A percentile compares a stretch with the other conserved stretches of the same genome.
Conservation (phyloP, 2,113 vertebrate genomes). For the Heliornis fulica region DNA sequence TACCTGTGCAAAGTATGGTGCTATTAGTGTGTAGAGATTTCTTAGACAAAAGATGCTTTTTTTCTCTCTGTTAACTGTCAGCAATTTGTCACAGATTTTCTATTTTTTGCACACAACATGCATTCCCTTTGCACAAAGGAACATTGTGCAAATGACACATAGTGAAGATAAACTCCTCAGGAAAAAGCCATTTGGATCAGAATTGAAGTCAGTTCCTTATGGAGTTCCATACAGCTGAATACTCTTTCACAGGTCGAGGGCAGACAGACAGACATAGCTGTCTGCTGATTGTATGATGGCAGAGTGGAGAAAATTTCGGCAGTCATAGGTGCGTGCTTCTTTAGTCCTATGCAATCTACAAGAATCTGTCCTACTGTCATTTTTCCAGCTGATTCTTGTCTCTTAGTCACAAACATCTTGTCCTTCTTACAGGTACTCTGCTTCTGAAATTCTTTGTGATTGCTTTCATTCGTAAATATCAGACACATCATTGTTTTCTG, state of each 20-base stretch:
- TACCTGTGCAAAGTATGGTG: neutral
- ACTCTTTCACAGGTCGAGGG: neutral
- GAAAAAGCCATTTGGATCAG: neutral
- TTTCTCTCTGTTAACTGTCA: neutral
- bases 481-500: neutral
- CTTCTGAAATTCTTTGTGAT: neutral
- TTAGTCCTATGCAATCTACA: neutral
- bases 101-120: fast-evolving
- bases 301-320: neutral
- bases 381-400: neutral
- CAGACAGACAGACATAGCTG: neutral
- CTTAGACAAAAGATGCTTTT: neutral
- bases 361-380: neutral
- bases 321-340: neutral
- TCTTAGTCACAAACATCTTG: neutral
- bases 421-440: neutral
- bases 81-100: neutral
- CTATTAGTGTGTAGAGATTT: neutral
- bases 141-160: neutral
- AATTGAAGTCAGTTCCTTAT: neutral
- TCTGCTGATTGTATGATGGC: neutral
- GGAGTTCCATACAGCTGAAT: neutral
- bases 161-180: neutral
- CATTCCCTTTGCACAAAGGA: neutral
- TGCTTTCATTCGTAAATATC: neutral